Percentiles rank a stretch among this genome's conserved stretches.
Evolutionary conservation across 2,113 vertebrate genomes (phyloP).

Genomic region (Podiceps cristatus): DNA sequence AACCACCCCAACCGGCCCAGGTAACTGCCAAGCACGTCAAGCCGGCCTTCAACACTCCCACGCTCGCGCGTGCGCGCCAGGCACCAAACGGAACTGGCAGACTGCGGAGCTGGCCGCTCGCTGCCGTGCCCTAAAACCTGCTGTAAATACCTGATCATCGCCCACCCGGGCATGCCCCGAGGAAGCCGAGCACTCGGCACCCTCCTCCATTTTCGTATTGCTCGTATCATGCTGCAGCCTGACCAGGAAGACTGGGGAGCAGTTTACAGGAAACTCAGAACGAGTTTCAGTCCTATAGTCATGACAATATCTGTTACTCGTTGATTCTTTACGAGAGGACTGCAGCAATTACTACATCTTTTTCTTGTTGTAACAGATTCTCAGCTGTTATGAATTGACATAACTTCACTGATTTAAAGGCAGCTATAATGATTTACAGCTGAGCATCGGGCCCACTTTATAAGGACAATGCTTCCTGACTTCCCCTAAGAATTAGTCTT

Average conservation of each 20-base stretch:
- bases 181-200: neutral
- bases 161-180: rapidly evolving
- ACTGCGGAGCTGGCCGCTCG: neutral
- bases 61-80: neutral
- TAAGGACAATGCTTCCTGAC: neutral
- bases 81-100: neutral
- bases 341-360: neutral
- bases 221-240: rapidly evolving
- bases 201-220: rapidly evolving
- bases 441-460: neutral
- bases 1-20: neutral
- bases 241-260: neutral
- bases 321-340: neutral
- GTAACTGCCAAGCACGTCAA: neutral
- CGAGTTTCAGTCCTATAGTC: neutral
- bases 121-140: neutral
- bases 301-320: neutral
- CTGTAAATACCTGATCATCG: rapidly evolving
- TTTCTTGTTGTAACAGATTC: neutral
- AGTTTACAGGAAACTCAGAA: neutral
- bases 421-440: neutral
- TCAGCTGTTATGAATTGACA: neutral
- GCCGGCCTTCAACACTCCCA: neutral
- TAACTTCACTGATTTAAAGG: neutral
- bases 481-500: neutral